phyloP scores from a whole-genome alignment of 2,797 vertebrate species.

The Enteromius viviparus region DNA sequence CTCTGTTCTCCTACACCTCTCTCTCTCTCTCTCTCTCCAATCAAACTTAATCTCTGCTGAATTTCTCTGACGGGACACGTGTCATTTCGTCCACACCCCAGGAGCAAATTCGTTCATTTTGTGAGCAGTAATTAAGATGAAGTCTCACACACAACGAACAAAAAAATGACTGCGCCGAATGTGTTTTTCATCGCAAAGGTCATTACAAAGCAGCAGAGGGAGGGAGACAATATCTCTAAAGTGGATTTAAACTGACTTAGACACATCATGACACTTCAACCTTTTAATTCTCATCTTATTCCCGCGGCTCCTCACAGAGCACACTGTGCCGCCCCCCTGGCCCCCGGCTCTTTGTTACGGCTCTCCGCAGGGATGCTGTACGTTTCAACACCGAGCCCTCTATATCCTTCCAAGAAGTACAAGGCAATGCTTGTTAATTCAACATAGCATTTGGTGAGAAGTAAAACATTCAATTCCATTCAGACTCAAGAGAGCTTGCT shows the following conservation, averaged over 20 bases:
- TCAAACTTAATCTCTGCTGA: constrained; percentile 49
- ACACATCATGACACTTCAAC: constrained; percentile 40
- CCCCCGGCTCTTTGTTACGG: constrained; percentile 44
- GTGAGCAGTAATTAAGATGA: constrained; percentile 46
- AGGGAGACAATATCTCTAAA: constrained; percentile 45
- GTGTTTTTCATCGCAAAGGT: constrained; percentile 10
- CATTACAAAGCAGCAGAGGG: background rate
- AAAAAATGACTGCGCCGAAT: background rate
- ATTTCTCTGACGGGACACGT: constrained; percentile 42
- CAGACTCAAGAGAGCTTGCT: background rate
- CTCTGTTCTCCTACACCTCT: background rate
- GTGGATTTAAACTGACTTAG: constrained; percentile 46
- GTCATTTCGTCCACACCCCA: constrained; percentile 14
- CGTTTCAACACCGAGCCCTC: constrained; percentile 33
- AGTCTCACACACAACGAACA: constrained; percentile 17
- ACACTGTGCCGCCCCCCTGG: constrained; percentile 34
- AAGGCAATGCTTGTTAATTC: constrained; percentile 31
- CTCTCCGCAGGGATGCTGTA: constrained; percentile 41
- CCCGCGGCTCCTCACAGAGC: constrained; percentile 36
- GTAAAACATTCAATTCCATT: constrained; percentile 20
- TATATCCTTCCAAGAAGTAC: constrained; percentile 38
- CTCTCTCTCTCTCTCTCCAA: constrained; percentile 22
- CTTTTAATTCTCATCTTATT: constrained; percentile 47
- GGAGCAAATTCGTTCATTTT: constrained; percentile 52
- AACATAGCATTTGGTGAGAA: constrained; percentile 8